Evolutionary conservation across 2,113 vertebrate species (phyloP), one percentile per base, ranked within the genome.

Genomic region (Myodes glareolus): DNA sequence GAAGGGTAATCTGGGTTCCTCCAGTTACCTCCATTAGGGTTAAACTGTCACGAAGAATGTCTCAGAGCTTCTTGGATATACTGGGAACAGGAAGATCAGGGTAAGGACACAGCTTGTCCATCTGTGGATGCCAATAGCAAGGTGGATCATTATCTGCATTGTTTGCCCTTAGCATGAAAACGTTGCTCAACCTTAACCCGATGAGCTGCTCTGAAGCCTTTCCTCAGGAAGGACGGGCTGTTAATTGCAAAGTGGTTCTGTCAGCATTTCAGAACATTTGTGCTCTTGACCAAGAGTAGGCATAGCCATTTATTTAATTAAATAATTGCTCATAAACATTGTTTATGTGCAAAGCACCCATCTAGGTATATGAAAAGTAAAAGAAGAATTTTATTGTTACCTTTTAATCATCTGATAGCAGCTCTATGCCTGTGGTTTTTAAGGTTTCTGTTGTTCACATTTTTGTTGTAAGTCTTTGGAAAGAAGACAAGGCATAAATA

Each of bases 401-500:
- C 23, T 21, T 96, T 85, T 86, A 55, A 85, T 94, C 86, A 73
- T n/a, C 61, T 14, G 42, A 78, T 13, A 31, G 27, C 31, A 47
- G 27, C 75, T 67, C 55, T 58, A 33, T 63, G 88, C 91, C 33
- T 4, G 9, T 61, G 82, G 73, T 88, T 95, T 88, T 96, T 82
- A 94, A 76, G 81, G 76, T 12, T 90, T 90, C 55, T 81, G 55
- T 75, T 80, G 80, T 58, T 81, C 3, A 70, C 9, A 50, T 84
- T 33, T 94, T 70, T 75, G 68, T 85, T 88, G 19, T 81, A 92
- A 95, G 42, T 96, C 65, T 90, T 95, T 17, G 36, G 39, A 93
- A 94, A 86, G 77, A 55, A 94, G 52, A 86, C 73, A 93, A 97
- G 50, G 78, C 78, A 92, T 93, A 93, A 94, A 94, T 95, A 95